Conservation (phyloP, 2,797 vertebrate genomes). For the Xiphophorus birchmanni region DNA sequence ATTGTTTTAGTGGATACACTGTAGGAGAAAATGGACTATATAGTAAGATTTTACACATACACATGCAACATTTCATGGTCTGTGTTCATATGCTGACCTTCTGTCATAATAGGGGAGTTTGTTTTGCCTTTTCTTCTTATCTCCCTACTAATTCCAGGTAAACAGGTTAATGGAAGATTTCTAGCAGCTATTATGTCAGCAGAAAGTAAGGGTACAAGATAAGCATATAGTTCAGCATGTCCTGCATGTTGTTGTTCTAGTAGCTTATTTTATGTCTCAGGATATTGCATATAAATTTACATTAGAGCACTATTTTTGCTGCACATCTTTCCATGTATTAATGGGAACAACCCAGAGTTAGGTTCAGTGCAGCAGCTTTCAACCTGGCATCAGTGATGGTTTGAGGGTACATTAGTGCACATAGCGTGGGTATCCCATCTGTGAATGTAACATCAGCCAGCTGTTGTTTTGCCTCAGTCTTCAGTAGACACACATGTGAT, state of each 20-base stretch:
- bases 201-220: slow-evolving; percentile 11
- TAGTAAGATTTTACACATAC: slow-evolving; percentile 5
- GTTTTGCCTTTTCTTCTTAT: slow-evolving; percentile 5
- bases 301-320: not conserved
- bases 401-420: not conserved
- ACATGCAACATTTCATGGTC: slow-evolving; percentile 11
- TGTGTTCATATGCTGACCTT: slow-evolving; percentile 5
- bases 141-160: not conserved
- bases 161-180: not conserved
- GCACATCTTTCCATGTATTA: not conserved
- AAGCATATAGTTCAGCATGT: slow-evolving; percentile 12
- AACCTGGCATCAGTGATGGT: not conserved
- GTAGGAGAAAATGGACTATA: slow-evolving; percentile 35
- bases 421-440: not conserved
- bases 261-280: not conserved
- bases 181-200: not conserved
- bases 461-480: not conserved
- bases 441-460: not conserved
- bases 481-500: not conserved
- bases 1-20: slow-evolving; percentile 19
- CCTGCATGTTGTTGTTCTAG: not conserved
- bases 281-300: not conserved
- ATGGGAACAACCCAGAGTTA: not conserved
- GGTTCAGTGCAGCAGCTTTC: not conserved
- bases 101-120: not conserved